These are phyloP conservation scores for Nymphalis c-album DNA, from an alignment of 2,888 invertebrate genomes.

Conservation along the genomic window DNA sequence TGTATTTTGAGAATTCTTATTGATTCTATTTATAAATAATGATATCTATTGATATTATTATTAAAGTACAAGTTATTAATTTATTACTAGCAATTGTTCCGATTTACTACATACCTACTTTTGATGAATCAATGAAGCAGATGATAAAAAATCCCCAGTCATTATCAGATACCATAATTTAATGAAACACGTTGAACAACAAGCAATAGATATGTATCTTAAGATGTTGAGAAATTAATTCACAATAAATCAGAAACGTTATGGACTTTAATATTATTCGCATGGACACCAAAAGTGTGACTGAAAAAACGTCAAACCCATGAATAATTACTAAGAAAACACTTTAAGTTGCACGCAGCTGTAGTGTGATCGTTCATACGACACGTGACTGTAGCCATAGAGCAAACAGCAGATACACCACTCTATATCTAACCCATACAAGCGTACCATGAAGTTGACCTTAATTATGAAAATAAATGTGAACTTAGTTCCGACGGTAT, in stretches of 20 bases:
- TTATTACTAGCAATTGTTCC: too few relatives aligned
- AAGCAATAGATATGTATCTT: too few relatives aligned
- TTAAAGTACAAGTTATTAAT: conserved; percentile 13
- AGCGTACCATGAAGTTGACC: conserved; percentile 8
- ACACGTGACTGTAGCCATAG: conserved; percentile 30
- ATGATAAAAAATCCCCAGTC: conserved; percentile 7
- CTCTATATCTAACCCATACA: conserved; percentile 12
- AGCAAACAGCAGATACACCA: conserved; percentile 4
- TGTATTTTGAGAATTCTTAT: conserved; percentile 12
- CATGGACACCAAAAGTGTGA: conserved; percentile 18
- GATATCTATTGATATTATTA: conserved; percentile 4
- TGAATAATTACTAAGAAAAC: conserved; percentile 29
- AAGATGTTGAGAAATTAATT: too few relatives aligned
- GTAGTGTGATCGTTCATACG: conserved; percentile 28
- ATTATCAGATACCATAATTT: not conserved
- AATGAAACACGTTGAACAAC: too few relatives aligned
- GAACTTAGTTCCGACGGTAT: conserved; percentile 10
- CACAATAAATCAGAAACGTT: not conserved
- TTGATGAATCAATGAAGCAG: not conserved
- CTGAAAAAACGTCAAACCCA: conserved; percentile 24
- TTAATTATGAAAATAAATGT: conserved; percentile 18
- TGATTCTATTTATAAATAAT: conserved; percentile 10
- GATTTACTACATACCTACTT: not conserved
- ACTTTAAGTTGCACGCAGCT: conserved; percentile 27
- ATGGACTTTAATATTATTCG: not conserved